Percentiles rank a stretch among this genome's conserved stretches.
Evolutionary conservation across 2,113 vertebrate species (phyloP).

Genomic region (Beaufortia kweichowensis): DNA sequence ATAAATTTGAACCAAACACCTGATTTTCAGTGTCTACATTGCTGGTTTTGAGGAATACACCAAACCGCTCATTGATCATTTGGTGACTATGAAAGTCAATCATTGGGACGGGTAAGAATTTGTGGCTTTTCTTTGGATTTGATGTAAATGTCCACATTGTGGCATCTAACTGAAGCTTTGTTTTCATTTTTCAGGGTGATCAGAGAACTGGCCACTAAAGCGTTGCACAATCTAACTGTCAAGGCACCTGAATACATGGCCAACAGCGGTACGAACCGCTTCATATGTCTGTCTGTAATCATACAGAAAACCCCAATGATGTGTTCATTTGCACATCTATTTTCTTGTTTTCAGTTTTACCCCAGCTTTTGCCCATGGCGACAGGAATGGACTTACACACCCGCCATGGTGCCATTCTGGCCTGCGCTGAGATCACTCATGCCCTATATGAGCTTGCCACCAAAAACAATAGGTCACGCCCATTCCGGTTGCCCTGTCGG

Average conservation of each 20-base stretch:
- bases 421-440: slow-evolving; percentile 87
- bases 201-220: slow-evolving; percentile 85
- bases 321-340: no score
- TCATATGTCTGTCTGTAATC: not conserved
- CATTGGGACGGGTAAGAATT: slow-evolving; percentile 89
- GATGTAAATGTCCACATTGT: not conserved
- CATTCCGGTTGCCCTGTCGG: not conserved
- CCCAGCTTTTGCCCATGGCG: slow-evolving; percentile 80
- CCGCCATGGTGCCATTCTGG: slow-evolving; percentile 90
- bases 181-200: slow-evolving; percentile 74
- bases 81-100: slow-evolving; percentile 85
- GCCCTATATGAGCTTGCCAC: slow-evolving; percentile 80
- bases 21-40: slow-evolving; percentile 78
- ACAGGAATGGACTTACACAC: slow-evolving; percentile 83
- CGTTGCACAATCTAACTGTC: slow-evolving; percentile 85
- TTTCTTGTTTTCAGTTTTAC: slow-evolving; percentile 88
- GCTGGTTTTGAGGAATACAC: slow-evolving; percentile 92
- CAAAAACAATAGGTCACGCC: slow-evolving; percentile 78
- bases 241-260: slow-evolving; percentile 82
- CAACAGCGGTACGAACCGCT: slow-evolving; percentile 73
- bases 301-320: no score
- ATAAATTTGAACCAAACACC: no score
- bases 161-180: not conserved
- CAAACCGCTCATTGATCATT: slow-evolving; percentile 86
- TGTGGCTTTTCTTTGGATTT: not conserved